These are phyloP conservation scores for Acrobasis consociella DNA, from an alignment of 2,888 invertebrate genomes.

Conservation along the genomic window DNA sequence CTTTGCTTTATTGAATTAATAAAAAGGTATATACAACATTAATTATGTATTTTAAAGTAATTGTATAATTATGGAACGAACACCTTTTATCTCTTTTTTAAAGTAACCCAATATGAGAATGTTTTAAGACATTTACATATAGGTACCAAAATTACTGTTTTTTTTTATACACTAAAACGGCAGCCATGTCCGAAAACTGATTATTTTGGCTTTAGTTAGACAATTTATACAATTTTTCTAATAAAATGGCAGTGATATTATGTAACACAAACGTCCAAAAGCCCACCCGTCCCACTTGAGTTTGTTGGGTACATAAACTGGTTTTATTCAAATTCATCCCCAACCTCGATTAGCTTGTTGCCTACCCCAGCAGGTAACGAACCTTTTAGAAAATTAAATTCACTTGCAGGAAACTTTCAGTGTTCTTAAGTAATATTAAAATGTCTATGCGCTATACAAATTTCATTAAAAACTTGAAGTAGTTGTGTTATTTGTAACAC, in stretches of 20 bases:
- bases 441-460: neutral
- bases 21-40: too few relatives aligned
- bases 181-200: too few relatives aligned
- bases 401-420: conserved; percentile 5
- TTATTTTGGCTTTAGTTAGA: neutral
- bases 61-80: too few relatives aligned
- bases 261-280: neutral
- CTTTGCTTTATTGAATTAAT: too few relatives aligned
- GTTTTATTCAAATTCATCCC: conserved; percentile 2
- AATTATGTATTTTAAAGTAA: too few relatives aligned
- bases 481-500: too few relatives aligned
- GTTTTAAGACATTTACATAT: too few relatives aligned
- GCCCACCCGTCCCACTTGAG: neutral
- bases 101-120: too few relatives aligned
- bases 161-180: neutral
- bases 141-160: neutral
- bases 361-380: neutral
- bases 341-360: neutral
- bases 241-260: neutral
- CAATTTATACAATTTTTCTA: conserved; percentile 2
- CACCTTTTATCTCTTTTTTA: too few relatives aligned
- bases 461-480: neutral
- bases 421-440: conserved; percentile 4
- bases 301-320: neutral
- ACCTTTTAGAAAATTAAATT: conserved; percentile 8